phyloP scores from a whole-genome alignment of 2,797 vertebrate genomes.

The Helarctos malayanus region DNA sequence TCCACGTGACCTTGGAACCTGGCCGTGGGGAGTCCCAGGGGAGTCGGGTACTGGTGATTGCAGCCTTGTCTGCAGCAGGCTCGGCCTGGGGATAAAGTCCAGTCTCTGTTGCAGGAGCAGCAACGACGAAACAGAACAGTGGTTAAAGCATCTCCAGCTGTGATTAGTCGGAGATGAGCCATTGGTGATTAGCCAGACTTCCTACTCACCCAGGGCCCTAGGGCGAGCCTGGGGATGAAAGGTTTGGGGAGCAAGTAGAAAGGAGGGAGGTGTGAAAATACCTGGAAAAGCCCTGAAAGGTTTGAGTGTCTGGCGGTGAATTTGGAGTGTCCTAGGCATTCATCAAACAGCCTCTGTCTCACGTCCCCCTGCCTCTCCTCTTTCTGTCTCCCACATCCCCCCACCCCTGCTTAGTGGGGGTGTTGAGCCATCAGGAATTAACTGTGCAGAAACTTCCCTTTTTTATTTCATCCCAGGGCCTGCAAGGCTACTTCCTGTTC shows the following conservation, averaged over 20 bases:
- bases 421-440: neutral
- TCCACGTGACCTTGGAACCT: neutral
- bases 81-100: neutral
- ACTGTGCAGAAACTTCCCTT: neutral
- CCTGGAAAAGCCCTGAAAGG: neutral
- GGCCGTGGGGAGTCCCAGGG: neutral
- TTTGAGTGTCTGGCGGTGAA: neutral
- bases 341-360: neutral
- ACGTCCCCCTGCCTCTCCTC: too few species aligned
- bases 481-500: neutral
- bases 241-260: neutral
- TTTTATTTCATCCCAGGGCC: neutral
- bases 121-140: neutral
- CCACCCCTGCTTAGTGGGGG: neutral
- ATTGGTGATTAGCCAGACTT: neutral
- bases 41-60: neutral
- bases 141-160: neutral
- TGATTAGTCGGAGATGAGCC: neutral
- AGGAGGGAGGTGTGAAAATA: neutral
- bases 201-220: neutral
- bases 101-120: neutral
- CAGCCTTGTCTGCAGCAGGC: neutral
- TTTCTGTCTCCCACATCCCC: neutral
- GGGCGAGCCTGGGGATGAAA: neutral
- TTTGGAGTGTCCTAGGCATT: neutral